These are phyloP conservation scores for Sycobia sp. DNA, from an alignment of 1,140 invertebrate species.

Conservation along the genomic window DNA sequence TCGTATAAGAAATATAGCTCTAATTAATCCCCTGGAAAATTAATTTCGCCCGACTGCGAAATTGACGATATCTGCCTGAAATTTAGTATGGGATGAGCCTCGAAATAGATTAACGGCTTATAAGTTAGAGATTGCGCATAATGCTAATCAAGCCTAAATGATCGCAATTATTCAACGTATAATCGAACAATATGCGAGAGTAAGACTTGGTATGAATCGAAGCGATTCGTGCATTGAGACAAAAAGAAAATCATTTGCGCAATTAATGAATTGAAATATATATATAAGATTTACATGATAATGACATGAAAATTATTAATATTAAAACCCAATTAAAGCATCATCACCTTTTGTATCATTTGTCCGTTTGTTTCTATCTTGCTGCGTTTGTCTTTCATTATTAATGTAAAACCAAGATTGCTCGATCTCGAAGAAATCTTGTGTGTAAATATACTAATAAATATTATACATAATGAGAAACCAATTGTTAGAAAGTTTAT, in stretches of 20 bases:
- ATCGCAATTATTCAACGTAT: constrained; percentile 23
- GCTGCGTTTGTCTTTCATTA: constrained; percentile 63
- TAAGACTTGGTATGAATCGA: constrained; percentile 23
- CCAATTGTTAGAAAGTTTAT: too few species aligned
- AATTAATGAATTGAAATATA: constrained; percentile 55
- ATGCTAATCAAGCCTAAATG: constrained; percentile 20
- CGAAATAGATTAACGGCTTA: constrained; percentile 29
- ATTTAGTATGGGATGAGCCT: constrained; percentile 42
- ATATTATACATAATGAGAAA: constrained; percentile 46
- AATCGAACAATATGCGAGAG: constrained; percentile 25
- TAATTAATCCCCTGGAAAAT: constrained; percentile 23
- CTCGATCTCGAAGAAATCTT: constrained; percentile 52
- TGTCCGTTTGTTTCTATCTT: constrained; percentile 62
- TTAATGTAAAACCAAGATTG: constrained; percentile 59
- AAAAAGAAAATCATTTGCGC: constrained; percentile 37
- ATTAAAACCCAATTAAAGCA: constrained; percentile 51
- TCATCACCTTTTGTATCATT: constrained; percentile 61
- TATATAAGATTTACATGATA: constrained; percentile 54
- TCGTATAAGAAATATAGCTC: constrained; percentile 38
- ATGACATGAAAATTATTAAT: constrained; percentile 47
- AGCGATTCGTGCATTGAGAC: constrained; percentile 22
- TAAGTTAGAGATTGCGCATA: constrained; percentile 28
- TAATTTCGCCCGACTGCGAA: constrained; percentile 40
- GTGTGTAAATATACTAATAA: constrained; percentile 59
- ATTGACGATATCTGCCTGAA: constrained; percentile 57